Evolutionary conservation across 2,888 invertebrate genomes (phyloP).

Genomic region (Pseudanteris insignis): DNA sequence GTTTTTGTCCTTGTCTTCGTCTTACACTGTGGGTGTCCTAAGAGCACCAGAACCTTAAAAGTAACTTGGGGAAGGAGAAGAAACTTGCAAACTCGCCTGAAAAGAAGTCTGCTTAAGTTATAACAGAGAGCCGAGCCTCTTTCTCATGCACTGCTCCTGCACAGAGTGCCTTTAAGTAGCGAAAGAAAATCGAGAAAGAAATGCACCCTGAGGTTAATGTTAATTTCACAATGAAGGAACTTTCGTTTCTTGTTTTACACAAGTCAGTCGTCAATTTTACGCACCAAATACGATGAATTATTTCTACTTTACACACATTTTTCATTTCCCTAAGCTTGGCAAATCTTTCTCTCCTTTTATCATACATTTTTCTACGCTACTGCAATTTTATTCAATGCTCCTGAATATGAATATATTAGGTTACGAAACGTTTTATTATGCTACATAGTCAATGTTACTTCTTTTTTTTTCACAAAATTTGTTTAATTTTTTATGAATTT

Average conservation of each 20-base stretch:
- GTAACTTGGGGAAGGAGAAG: slow-evolving; percentile 43
- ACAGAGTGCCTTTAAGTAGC: slow-evolving; percentile 41
- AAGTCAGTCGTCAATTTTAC: slow-evolving; percentile 41
- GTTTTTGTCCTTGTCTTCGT: too few relatives aligned
- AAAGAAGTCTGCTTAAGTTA: slow-evolving; percentile 37
- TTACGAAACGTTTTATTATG: too few relatives aligned
- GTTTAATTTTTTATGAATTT: too few relatives aligned
- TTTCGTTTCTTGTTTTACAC: slow-evolving; percentile 41
- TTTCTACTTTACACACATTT: too few relatives aligned
- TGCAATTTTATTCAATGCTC: too few relatives aligned
- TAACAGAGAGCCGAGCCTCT: slow-evolving; percentile 26
- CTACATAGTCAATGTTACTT: too few relatives aligned
- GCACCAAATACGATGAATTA: slow-evolving; percentile 36
- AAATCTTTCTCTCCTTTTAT: too few relatives aligned
- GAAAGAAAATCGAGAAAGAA: slow-evolving; percentile 32
- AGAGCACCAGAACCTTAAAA: slow-evolving; percentile 44
- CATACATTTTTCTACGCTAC: too few relatives aligned
- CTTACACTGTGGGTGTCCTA: slow-evolving; percentile 42
- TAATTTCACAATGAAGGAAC: slow-evolving; percentile 43
- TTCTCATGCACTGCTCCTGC: slow-evolving; percentile 31
- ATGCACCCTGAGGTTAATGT: slow-evolving; percentile 39
- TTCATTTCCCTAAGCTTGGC: too few relatives aligned
- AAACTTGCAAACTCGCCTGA: slow-evolving; percentile 39
- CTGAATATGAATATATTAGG: too few relatives aligned
- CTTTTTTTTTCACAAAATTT: too few relatives aligned